phyloP scores from a whole-genome alignment of 2,888 invertebrate species.

The Caenorhabditis sp. region DNA sequence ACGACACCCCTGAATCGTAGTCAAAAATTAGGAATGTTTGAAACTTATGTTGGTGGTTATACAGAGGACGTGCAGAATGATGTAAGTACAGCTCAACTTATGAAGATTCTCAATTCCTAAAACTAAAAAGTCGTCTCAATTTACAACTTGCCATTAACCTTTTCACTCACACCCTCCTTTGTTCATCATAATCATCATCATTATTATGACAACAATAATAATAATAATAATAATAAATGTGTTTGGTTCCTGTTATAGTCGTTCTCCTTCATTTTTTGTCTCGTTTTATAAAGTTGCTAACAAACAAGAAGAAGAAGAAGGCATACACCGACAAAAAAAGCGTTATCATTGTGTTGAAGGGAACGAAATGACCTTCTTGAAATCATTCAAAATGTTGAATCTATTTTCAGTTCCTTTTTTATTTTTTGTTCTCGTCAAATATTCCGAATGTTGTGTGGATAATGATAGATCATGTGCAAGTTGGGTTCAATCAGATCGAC shows the following conservation, averaged over 20 bases:
- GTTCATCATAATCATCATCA: no score
- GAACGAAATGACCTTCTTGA: background rate
- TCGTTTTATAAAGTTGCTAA: background rate
- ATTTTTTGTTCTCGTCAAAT: slow-evolving; percentile 1
- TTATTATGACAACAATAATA: no score
- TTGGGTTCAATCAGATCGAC: slow-evolving; percentile 28
- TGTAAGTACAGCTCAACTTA: no score
- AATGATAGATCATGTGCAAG: slow-evolving; percentile 23
- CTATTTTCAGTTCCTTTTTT: background rate
- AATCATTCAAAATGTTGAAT: background rate
- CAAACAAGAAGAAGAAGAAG: background rate
- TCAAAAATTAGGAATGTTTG: no score
- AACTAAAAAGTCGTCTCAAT: no score
- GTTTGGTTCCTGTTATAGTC: background rate
- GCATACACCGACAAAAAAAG: background rate
- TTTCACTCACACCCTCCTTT: no score
- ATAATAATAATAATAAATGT: background rate
- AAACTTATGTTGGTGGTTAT: no score
- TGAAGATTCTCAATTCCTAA: no score
- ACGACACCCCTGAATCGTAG: no score
- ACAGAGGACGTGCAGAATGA: no score
- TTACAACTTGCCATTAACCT: no score
- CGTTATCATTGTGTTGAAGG: background rate
- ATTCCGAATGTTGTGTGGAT: slow-evolving; percentile 17
- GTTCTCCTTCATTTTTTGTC: background rate